A percentile compares a stretch with the other conserved stretches of the same genome.
These are phyloP conservation scores for Tylochromis polylepis DNA, from an alignment of 2,113 vertebrate species.

Conservation along the genomic window DNA sequence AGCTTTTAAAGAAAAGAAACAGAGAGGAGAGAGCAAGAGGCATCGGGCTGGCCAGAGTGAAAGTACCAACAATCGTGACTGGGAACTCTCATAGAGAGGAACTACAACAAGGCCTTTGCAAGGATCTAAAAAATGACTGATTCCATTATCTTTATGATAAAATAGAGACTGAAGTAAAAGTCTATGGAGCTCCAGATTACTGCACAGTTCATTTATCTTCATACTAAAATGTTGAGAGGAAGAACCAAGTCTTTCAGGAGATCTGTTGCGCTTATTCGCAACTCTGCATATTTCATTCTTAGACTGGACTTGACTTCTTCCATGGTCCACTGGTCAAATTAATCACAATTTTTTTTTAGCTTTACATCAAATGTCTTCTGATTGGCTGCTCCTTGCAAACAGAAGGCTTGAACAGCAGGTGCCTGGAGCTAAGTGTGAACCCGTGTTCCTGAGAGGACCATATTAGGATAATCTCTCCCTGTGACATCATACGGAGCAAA, in stretches of 20 bases:
- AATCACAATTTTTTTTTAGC: not conserved
- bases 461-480: not conserved
- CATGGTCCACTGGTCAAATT: not conserved
- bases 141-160: not conserved
- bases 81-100: not conserved
- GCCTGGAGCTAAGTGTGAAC: not conserved
- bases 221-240: not conserved
- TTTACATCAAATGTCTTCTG: not conserved
- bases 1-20: not conserved
- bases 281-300: not conserved
- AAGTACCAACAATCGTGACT: not conserved
- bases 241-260: too few species aligned
- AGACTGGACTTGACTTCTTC: not conserved
- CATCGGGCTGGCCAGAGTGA: not conserved
- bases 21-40: not conserved
- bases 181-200: fast-evolving
- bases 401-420: not conserved
- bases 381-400: not conserved
- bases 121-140: not conserved
- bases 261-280: not conserved
- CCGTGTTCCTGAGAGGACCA: not conserved
- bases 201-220: not conserved
- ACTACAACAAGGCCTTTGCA: not conserved
- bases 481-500: not conserved
- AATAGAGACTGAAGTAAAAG: not conserved